A percentile compares a stretch with the other conserved stretches of the same genome.
phyloP scores from a whole-genome alignment of 2,797 vertebrate genomes.

The Cacajao melanocephalus region DNA sequence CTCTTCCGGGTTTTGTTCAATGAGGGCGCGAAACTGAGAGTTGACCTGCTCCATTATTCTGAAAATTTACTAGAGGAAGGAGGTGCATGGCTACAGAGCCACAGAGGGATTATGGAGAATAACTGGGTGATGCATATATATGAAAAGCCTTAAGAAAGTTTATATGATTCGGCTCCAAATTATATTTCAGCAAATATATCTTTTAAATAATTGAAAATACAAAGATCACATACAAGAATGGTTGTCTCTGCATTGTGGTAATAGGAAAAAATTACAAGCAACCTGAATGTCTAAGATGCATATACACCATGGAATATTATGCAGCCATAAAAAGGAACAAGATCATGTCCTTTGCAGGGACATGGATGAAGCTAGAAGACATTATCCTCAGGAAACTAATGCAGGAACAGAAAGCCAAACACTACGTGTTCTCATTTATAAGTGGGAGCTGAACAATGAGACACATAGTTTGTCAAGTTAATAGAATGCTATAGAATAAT shows the following conservation, averaged over 20 bases:
- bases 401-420: too few relatives aligned
- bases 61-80: not conserved
- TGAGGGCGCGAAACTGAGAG: not conserved
- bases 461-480: not conserved
- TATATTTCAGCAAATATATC: not conserved
- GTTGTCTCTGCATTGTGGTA: not conserved
- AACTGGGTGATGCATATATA: not conserved
- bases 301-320: too few relatives aligned
- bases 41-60: not conserved
- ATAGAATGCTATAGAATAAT: not conserved
- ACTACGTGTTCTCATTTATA: too few relatives aligned
- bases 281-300: not conserved
- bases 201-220: constrained; percentile 27
- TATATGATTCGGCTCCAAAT: not conserved
- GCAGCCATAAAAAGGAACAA: too few relatives aligned
- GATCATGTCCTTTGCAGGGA: too few relatives aligned
- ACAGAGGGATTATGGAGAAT: not conserved
- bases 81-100: not conserved
- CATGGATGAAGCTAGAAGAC: too few relatives aligned
- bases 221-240: not conserved
- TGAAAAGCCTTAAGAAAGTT: not conserved
- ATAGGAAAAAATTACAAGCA: not conserved
- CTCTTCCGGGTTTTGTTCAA: constrained; percentile 16
- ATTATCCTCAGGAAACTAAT: too few relatives aligned
- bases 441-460: too few relatives aligned